phyloP scores from a whole-genome alignment of 35 echinoderm and acorn worm species.

The Chiridota heheva region DNA sequence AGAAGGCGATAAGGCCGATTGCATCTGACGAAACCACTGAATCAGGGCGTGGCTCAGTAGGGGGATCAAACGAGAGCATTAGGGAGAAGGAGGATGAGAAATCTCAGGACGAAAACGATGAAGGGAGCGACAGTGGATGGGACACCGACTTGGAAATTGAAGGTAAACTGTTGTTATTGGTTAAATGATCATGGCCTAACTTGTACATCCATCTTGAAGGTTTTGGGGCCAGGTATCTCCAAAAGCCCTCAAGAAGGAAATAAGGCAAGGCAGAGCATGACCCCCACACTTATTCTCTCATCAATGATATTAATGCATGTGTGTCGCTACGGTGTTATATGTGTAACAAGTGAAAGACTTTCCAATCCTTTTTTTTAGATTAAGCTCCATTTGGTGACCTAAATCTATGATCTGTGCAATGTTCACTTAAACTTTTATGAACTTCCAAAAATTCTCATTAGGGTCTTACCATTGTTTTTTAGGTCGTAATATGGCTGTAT shows the following conservation, averaged over 20 bases:
- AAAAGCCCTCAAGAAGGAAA: not conserved
- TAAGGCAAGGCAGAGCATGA: not conserved
- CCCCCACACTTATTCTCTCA: not conserved
- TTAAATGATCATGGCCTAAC: not conserved
- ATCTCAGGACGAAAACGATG: not conserved
- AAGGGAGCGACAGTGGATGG: constrained; percentile 79
- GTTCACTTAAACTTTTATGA: too few relatives aligned
- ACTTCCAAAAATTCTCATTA: too few relatives aligned
- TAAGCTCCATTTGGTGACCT: too few relatives aligned
- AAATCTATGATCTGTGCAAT: too few relatives aligned
- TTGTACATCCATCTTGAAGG: not conserved
- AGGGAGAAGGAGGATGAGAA: not conserved
- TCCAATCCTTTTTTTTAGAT: too few relatives aligned
- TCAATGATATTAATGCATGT: not conserved
- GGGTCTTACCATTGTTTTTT: too few relatives aligned
- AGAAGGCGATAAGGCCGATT: constrained; percentile 11
- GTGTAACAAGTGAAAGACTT: not conserved
- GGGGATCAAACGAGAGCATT: constrained; percentile 21
- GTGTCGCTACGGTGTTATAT: too few relatives aligned
- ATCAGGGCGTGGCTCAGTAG: not conserved
- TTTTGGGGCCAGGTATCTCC: not conserved
- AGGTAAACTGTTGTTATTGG: constrained; percentile 40
- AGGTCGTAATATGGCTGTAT: too few relatives aligned
- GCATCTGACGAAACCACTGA: constrained; percentile 12
- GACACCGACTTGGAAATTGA: constrained; percentile 93